A percentile compares a stretch with the other conserved stretches of the same genome.
Conservation (phyloP, 2,113 vertebrate species). For the Sinocyclocheilus maitianheensis region DNA sequence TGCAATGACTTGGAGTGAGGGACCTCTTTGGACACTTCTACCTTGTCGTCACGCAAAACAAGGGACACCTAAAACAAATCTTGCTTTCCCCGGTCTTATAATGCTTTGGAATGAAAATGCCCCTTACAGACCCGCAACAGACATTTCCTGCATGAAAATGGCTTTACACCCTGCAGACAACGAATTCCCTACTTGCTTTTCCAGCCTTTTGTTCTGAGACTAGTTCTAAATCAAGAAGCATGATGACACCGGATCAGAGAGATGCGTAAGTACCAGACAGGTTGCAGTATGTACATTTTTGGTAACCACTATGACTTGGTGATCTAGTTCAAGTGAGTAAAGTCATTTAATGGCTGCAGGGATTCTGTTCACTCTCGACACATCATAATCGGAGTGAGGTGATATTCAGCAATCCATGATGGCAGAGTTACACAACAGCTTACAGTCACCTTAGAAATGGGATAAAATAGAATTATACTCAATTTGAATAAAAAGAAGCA, state of each 20-base stretch:
- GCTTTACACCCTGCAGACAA: constrained; percentile 71
- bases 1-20: constrained; percentile 66
- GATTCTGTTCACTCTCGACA: constrained; percentile 69
- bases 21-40: constrained; percentile 76
- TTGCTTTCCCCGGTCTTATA: constrained; percentile 69
- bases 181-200: constrained; percentile 66
- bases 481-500: constrained; percentile 77
- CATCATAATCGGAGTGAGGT: constrained; percentile 67
- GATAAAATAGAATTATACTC: constrained; percentile 73
- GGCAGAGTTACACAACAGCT: constrained; percentile 92
- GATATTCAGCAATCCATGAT: constrained; percentile 80
- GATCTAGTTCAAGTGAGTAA: constrained; percentile 72
- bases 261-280: constrained; percentile 77
- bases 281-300: constrained; percentile 79
- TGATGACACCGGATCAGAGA: constrained; percentile 72
- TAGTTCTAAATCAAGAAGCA: constrained; percentile 71
- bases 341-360: constrained; percentile 70
- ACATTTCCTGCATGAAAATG: constrained; percentile 65
- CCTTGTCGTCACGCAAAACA: constrained; percentile 61
- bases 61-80: constrained; percentile 72
- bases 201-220: constrained; percentile 75
- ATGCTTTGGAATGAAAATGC: constrained; percentile 81
- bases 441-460: constrained; percentile 79
- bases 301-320: constrained; percentile 80
- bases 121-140: constrained; percentile 71